Evolutionary conservation across 2,113 vertebrate species (phyloP).

Genomic region (Tragulus kanchil): DNA sequence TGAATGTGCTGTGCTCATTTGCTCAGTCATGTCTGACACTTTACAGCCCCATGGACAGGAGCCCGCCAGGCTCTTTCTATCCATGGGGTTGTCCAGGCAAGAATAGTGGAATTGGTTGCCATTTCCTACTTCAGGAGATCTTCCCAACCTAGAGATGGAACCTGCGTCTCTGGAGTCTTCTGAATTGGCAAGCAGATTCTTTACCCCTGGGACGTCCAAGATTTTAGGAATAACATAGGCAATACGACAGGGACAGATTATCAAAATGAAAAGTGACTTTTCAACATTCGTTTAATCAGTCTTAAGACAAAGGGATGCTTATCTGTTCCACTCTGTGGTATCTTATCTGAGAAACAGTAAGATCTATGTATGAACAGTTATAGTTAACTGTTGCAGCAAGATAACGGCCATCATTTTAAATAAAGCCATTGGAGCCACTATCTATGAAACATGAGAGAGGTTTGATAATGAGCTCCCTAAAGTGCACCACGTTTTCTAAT

Average conservation of each 20-base stretch:
- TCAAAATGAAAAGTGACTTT: slow-evolving; percentile 56
- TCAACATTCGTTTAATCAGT: not conserved
- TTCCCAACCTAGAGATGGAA: not conserved
- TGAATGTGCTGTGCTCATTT: not conserved
- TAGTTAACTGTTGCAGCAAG: not conserved
- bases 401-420: slow-evolving; percentile 26
- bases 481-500: not conserved
- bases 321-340: not conserved
- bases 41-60: not conserved
- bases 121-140: not conserved
- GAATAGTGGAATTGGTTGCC: not conserved
- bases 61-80: not conserved
- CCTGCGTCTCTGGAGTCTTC: not conserved
- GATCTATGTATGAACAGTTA: not conserved
- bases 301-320: slow-evolving; percentile 50
- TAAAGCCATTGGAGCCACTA: not conserved
- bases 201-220: not conserved
- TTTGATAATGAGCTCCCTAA: not conserved
- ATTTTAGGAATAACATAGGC: slow-evolving; percentile 42
- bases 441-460: not conserved
- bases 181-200: not conserved
- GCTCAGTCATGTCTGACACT: not conserved
- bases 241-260: not conserved
- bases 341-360: slow-evolving; percentile 48
- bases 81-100: not conserved